phyloP scores from a whole-genome alignment of 2,113 vertebrate species.

The Eretmochelys imbricata region DNA sequence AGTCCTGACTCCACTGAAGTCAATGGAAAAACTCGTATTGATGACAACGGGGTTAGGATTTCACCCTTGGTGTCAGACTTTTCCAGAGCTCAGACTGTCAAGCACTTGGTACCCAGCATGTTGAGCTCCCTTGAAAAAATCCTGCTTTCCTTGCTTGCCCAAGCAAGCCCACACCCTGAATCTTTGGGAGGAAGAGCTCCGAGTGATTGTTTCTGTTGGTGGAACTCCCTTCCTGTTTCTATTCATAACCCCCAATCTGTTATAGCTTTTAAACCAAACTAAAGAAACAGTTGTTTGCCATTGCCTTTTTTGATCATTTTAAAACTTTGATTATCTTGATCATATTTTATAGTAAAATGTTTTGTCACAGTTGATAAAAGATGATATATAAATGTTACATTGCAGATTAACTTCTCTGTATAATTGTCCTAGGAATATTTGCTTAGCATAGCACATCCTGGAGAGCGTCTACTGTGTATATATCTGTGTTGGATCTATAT shows the following conservation, averaged over 20 bases:
- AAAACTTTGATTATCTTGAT: background rate
- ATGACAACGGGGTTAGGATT: background rate
- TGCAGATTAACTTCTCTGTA: background rate
- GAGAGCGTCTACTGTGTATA: fast-evolving
- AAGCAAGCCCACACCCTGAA: background rate
- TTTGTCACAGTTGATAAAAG: background rate
- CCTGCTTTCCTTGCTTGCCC: background rate
- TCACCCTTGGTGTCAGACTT: background rate
- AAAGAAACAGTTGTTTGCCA: background rate
- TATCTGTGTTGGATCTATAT: fast-evolving
- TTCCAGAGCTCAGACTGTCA: background rate
- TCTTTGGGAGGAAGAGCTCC: slow-evolving; percentile 52
- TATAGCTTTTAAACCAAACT: slow-evolving; percentile 13
- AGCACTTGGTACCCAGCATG: background rate
- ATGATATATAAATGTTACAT: background rate
- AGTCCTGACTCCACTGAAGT: background rate
- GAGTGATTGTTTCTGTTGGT: slow-evolving; percentile 48
- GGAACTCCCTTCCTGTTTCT: slow-evolving; percentile 73
- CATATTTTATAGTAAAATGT: background rate
- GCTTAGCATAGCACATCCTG: background rate
- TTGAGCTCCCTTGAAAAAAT: background rate
- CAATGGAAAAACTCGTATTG: background rate
- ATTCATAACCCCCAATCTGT: slow-evolving; percentile 41
- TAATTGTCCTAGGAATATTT: background rate
- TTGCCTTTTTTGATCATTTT: background rate